Conservation (phyloP, 2,888 invertebrate genomes). For the Acanthoscelides obtectus region DNA sequence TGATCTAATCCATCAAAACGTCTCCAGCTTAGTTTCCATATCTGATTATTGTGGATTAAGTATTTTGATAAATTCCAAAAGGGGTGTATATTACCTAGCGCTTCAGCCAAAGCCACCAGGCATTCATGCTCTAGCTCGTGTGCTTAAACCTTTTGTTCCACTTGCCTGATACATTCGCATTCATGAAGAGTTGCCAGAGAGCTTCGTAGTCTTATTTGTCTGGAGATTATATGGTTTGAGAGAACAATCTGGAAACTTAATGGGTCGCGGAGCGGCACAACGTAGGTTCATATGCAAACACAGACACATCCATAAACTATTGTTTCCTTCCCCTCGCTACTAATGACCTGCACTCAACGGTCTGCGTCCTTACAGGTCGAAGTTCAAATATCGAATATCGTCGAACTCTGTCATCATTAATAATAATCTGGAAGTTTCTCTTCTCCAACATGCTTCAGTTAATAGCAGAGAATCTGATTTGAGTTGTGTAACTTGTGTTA, state of each 20-base stretch:
- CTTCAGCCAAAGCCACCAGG: too few species aligned
- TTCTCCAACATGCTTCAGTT: too few species aligned
- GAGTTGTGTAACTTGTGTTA: too few species aligned
- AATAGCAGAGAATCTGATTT: too few species aligned
- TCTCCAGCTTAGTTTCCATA: too few species aligned
- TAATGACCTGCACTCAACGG: not conserved
- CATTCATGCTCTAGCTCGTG: too few species aligned
- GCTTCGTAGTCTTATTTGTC: not conserved
- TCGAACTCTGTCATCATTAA: not conserved
- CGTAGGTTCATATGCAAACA: not conserved
- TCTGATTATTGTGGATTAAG: too few species aligned
- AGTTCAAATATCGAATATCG: not conserved
- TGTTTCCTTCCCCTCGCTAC: not conserved
- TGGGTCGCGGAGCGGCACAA: not conserved
- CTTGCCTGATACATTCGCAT: not conserved
- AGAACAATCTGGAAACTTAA: not conserved
- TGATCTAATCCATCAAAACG: too few species aligned
- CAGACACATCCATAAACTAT: not conserved
- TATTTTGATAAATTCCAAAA: too few species aligned
- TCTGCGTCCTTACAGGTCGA: not conserved
- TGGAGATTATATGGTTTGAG: not conserved
- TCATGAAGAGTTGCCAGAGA: not conserved
- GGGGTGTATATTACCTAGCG: too few species aligned
- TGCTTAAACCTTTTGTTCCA: too few species aligned
- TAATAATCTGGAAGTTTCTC: not conserved